A percentile compares a stretch with the other conserved stretches of the same genome.
Evolutionary conservation across 92 coral and sea anemone species (phyloP).

Genomic region (Phenganax marumi): DNA sequence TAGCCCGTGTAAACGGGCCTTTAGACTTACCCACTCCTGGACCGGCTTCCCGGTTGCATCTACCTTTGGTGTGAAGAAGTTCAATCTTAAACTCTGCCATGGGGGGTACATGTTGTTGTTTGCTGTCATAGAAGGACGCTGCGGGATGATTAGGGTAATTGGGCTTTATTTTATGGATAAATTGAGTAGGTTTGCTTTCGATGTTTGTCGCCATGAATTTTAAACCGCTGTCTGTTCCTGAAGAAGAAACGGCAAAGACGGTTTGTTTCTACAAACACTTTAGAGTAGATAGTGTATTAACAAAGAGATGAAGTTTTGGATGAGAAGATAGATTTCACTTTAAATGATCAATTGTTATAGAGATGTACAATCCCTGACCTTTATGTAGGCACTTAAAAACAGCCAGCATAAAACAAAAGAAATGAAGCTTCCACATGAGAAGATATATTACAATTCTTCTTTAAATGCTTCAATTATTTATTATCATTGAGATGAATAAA

Average conservation of each 20-base stretch:
- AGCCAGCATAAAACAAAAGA: no score
- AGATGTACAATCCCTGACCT: no score
- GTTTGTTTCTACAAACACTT: not conserved
- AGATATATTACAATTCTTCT: no score
- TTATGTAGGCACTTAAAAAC: no score
- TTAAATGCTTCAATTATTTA: not conserved
- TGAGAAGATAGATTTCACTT: no score
- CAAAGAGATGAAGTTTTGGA: no score
- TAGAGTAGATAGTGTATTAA: not conserved
- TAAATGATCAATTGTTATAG: no score
- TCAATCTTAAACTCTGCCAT: slow-evolving; percentile 75
- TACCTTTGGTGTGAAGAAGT: slow-evolving; percentile 64
- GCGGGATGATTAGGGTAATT: slow-evolving; percentile 68
- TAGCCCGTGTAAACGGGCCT: no score
- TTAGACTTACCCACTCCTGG: not conserved
- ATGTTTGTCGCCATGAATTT: slow-evolving; percentile 73
- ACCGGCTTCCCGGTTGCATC: slow-evolving; percentile 36
- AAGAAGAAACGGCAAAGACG: not conserved
- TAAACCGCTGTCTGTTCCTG: slow-evolving; percentile 94
- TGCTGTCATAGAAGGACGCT: slow-evolving; percentile 62
- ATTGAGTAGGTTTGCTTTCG: slow-evolving; percentile 71
- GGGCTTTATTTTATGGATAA: slow-evolving; percentile 68
- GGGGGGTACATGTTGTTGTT: slow-evolving; percentile 57
- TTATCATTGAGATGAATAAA: no score
- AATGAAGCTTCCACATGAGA: no score